Conservation (phyloP, 2,888 invertebrate species). For the Ochropacha duplaris region DNA sequence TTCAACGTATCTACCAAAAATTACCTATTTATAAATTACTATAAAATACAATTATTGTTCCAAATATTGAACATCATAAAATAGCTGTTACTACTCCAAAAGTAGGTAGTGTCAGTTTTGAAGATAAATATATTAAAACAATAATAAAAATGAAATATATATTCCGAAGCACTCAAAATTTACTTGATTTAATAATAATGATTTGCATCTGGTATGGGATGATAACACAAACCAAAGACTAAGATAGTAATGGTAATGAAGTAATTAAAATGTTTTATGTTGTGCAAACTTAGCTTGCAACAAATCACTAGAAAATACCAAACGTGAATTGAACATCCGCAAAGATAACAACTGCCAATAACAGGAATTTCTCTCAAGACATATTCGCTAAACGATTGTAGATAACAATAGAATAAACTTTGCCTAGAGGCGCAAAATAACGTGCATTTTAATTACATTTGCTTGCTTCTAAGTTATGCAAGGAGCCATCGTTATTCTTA, state of each 20-base stretch:
- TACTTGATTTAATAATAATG: no score
- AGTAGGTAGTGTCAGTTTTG: no score
- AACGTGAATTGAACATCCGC: conserved; percentile 26
- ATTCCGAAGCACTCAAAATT: no score
- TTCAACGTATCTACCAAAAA: no score
- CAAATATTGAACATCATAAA: no score
- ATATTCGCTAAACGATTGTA: conserved; percentile 56
- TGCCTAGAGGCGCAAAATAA: conserved; percentile 50
- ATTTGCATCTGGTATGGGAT: no score
- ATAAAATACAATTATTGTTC: no score
- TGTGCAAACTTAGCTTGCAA: neutral
- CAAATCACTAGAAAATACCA: neutral
- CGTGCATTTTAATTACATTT: conserved; percentile 72
- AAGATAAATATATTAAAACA: no score
- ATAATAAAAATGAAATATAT: no score
- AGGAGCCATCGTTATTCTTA: conserved; percentile 61
- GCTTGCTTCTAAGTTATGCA: conserved; percentile 61
- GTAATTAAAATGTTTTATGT: neutral
- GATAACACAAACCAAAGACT: neutral
- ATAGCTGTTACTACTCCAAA: no score
- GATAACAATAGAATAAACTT: conserved; percentile 62
- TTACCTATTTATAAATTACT: no score
- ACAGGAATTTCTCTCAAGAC: conserved; percentile 45
- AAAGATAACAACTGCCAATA: conserved; percentile 52
- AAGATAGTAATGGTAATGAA: neutral